Base-by-base conservation (phyloP, 2,113 vertebrate genomes). In the Urocolius indicus region DNA sequence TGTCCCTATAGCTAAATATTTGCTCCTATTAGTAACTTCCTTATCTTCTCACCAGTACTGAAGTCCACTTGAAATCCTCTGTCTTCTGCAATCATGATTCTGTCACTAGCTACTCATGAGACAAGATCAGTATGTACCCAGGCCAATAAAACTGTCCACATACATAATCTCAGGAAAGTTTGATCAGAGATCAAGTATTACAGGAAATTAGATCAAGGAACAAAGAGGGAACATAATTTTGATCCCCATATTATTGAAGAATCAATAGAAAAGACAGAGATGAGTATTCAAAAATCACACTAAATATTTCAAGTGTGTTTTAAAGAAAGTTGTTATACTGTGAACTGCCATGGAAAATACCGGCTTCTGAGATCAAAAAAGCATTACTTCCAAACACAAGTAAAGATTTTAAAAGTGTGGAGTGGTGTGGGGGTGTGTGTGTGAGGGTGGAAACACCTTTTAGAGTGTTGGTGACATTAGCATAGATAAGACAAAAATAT, bases 61-160 rank as follows among this genome's bases (percentile, higher is more conserved):
- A 69, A 74, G 18, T 1, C 20, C 26, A 30, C 75, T 74, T 57
- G 6, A 83, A 62, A 38, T 34, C 14, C 16, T 51, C 16, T 9
- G 5, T 67, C 32, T 51, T 34, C 19, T 21, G 23, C 16, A 8
- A 63, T 46, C 21, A 59, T 55, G 18, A 36, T 51, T 48, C 55
- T 8, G 19, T 45, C 55, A 34, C 11, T 18, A 36, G 20, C 23
- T 43, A 17, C 6, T 48, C 2, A 4, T 12, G 29, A 66, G 24
- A 74, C 11, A 24, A 59, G 8, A 12, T 9, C 1, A 5, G 9
- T 7, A 16, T 13, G n/a, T 2, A 11, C 2, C 7, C 11, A 30
- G 12, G 20, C 10, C 27, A 45, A 13, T 16, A 18, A 13, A 46
- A 36, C 9, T 34, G 22, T 9, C 20, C 27, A 66, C 38, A 38